A percentile compares a stretch with the other conserved stretches of the same genome.
Conservation (phyloP, 2,113 vertebrate genomes). For the Abramis brama region DNA sequence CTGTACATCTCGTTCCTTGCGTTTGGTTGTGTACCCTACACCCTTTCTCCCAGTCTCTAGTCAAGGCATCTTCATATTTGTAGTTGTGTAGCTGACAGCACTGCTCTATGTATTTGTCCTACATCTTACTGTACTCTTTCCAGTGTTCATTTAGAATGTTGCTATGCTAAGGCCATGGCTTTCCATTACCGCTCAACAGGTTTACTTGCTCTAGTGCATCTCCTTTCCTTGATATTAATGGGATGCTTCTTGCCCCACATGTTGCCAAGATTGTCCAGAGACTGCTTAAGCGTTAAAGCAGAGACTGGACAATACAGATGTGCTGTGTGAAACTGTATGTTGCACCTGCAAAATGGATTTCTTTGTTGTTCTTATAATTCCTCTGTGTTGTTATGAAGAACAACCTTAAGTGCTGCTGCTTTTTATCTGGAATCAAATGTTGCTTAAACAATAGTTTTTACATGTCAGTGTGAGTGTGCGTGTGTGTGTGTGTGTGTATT, state of each 20-base stretch:
- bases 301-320: neutral
- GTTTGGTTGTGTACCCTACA: slow-evolving; percentile 6
- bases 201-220: neutral
- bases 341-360: neutral
- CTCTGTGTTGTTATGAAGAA: neutral
- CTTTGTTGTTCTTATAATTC: neutral
- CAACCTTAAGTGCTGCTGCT: slow-evolving; percentile 35
- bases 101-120: slow-evolving; percentile 31
- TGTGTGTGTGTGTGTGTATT: neutral
- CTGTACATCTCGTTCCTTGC: slow-evolving; percentile 1
- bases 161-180: slow-evolving; percentile 20
- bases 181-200: neutral
- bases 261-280: neutral
- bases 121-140: neutral
- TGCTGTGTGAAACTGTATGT: neutral
- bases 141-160: neutral
- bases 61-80: neutral
- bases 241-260: neutral
- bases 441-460: neutral
- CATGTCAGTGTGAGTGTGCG: neutral
- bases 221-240: neutral
- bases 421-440: slow-evolving; percentile 4
- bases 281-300: neutral
- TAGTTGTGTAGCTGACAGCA: slow-evolving; percentile 20
- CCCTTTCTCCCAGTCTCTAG: neutral